Evolutionary conservation across 2,797 vertebrate genomes (phyloP), one percentile per base, ranked within the genome.

Genomic region (Momotus momota): DNA sequence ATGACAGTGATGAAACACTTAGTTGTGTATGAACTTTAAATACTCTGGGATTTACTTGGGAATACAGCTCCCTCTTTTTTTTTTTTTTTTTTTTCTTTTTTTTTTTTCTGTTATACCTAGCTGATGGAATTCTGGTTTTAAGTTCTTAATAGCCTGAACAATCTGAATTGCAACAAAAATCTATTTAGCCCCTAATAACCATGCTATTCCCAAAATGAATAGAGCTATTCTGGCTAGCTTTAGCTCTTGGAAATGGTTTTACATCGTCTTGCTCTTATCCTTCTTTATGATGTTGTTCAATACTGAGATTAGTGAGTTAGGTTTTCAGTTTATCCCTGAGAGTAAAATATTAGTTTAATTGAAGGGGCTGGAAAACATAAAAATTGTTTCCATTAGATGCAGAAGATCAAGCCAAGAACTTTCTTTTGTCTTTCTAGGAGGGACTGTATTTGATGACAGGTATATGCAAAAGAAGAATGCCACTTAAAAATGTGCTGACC

Each of bases 131-230:
- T 81, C 18, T 69, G 7, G 0, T 52, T 86, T 69, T 72, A 70
- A 52, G 12, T 84, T 62, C 12, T 45, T 60, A 60, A 40, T 15
- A 81, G 18, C 33, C 14, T 43, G 14, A 78, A 43, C 6, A 13
- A 23, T 38, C 10, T 57, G 19, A 86, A 73, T 71, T 49, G 8
- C 27, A 86, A 41, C 0, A 48, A 67, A 72, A 29, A 27, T 4
- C 3, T 25, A 2, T 66, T 60, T 54, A 60, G 66, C 6, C 5
- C 14, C 5, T 60, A 55, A 40, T 20, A 72, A 25, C 18, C 8
- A 17, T 45, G 3, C 4, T 88, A 6, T 73, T 90, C 10, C 12
- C 0, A 0, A 2, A 38, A 45, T 16, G 9, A 62, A 41, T n/a
- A 38, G 2, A 17, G 19, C 7, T 87, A 4, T 43, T 84, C 35